phyloP scores from a whole-genome alignment of 2,888 invertebrate species.

The Plebejus argus region DNA sequence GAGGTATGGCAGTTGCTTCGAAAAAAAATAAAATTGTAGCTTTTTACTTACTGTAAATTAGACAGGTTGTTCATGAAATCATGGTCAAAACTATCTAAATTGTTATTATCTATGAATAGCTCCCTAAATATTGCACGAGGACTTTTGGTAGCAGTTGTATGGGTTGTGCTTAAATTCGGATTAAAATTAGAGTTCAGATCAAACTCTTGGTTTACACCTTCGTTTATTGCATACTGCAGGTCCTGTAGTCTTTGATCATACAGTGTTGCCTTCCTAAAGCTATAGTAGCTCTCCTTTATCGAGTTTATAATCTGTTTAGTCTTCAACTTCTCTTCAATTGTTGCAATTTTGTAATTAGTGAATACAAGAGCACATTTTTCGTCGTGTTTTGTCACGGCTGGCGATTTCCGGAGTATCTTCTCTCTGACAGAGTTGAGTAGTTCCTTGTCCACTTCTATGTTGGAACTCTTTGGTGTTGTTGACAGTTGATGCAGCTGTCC shows the following conservation, averaged over 20 bases:
- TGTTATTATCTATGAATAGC: slow-evolving; percentile 67
- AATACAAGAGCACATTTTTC: slow-evolving; percentile 72
- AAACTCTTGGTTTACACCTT: slow-evolving; percentile 71
- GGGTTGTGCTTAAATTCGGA: slow-evolving; percentile 39
- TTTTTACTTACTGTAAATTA: slow-evolving; percentile 67
- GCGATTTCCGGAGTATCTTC: slow-evolving; percentile 61
- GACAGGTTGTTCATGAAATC: slow-evolving; percentile 67
- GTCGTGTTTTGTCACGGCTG: slow-evolving; percentile 55
- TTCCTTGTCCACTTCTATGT: slow-evolving; percentile 67
- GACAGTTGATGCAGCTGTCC: slow-evolving; percentile 82
- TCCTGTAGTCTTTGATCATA: slow-evolving; percentile 73
- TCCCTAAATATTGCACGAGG: slow-evolving; percentile 73
- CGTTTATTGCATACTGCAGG: slow-evolving; percentile 71
- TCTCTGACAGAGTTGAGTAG: slow-evolving; percentile 68
- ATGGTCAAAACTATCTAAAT: slow-evolving; percentile 68
- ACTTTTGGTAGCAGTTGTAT: slow-evolving; percentile 50
- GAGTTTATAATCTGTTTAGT: slow-evolving; percentile 63
- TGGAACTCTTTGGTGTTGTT: slow-evolving; percentile 51
- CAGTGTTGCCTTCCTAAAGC: slow-evolving; percentile 71
- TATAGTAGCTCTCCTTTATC: slow-evolving; percentile 75
- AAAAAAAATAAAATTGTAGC: neutral
- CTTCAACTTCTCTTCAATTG: slow-evolving; percentile 60
- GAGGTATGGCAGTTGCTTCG: neutral
- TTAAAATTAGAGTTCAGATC: slow-evolving; percentile 47
- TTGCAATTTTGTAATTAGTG: slow-evolving; percentile 60